Evolutionary conservation across 2,797 vertebrate species (phyloP).

Genomic region (Iguana delicatissima): DNA sequence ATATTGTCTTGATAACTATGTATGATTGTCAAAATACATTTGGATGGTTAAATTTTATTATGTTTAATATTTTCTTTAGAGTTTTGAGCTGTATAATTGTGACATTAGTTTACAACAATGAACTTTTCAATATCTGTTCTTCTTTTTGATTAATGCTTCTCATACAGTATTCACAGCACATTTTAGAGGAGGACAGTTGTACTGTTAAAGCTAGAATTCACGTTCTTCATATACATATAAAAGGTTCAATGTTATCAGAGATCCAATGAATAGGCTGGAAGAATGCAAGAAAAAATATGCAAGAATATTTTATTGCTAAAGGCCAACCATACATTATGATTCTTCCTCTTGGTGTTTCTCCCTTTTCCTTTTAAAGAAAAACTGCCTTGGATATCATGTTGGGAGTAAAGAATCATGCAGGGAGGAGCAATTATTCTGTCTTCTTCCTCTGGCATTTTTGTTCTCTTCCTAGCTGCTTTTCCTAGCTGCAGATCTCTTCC

Average conservation of each 20-base stretch:
- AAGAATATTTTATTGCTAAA: neutral
- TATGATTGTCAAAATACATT: neutral
- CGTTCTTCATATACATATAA: neutral
- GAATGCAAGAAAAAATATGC: neutral
- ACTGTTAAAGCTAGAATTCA: neutral
- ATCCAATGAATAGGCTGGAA: neutral
- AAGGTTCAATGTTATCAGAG: neutral
- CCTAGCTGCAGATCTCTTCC: neutral
- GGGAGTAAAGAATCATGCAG: neutral
- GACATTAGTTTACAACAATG: neutral
- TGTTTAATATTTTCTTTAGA: neutral
- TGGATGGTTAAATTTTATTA: neutral
- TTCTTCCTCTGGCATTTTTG: neutral
- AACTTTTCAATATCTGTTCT: neutral
- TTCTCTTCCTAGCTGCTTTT: neutral
- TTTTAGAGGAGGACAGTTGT: neutral
- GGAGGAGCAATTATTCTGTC: neutral
- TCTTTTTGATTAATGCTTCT: neutral
- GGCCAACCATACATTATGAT: slow-evolving; percentile 7
- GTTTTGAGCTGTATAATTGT: neutral
- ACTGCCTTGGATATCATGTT: neutral
- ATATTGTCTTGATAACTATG: neutral
- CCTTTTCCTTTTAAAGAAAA: neutral
- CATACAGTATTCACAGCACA: neutral
- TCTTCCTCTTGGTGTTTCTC: neutral